Percentiles rank a stretch among this genome's conserved stretches.
Conservation (phyloP, 1,140 invertebrate species). For the Riptortus pedestris region DNA sequence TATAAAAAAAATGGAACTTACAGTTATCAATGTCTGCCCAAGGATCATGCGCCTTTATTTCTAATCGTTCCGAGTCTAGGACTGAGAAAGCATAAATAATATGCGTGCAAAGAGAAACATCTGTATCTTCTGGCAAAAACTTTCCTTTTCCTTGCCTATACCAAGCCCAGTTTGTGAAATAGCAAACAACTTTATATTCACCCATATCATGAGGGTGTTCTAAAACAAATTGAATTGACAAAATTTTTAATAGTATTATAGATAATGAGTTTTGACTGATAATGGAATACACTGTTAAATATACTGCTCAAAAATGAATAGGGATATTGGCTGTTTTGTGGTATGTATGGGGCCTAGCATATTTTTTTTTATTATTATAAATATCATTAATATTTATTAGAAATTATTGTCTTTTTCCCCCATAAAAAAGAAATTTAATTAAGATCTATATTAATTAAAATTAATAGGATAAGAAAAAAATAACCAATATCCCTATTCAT, state of each 20-base stretch:
- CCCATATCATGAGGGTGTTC: conserved; percentile 40
- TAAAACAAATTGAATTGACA: not conserved
- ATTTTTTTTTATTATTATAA: too few species aligned
- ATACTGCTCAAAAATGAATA: too few species aligned
- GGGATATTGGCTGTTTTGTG: too few species aligned
- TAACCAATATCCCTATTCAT: too few species aligned
- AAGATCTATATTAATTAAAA: too few species aligned
- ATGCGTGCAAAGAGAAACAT: conserved; percentile 77
- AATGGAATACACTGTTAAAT: not conserved
- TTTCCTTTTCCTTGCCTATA: conserved; percentile 70
- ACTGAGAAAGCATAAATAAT: conserved; percentile 87
- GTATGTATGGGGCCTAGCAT: too few species aligned
- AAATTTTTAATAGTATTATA: not conserved
- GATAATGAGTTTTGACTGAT: not conserved
- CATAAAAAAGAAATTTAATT: too few species aligned
- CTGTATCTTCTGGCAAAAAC: conserved; percentile 73
- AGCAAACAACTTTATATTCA: conserved; percentile 69
- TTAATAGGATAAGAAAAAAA: too few species aligned
- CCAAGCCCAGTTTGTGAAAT: conserved; percentile 92
- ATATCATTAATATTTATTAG: too few species aligned
- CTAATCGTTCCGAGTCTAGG: conserved; percentile 61
- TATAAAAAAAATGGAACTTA: conserved; percentile 38
- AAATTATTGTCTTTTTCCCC: too few species aligned
- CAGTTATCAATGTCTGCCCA: conserved; percentile 82
- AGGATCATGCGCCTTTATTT: conserved; percentile 72